phyloP scores from a whole-genome alignment of 1,140 invertebrate genomes.

The Drosophila fuyamai region DNA sequence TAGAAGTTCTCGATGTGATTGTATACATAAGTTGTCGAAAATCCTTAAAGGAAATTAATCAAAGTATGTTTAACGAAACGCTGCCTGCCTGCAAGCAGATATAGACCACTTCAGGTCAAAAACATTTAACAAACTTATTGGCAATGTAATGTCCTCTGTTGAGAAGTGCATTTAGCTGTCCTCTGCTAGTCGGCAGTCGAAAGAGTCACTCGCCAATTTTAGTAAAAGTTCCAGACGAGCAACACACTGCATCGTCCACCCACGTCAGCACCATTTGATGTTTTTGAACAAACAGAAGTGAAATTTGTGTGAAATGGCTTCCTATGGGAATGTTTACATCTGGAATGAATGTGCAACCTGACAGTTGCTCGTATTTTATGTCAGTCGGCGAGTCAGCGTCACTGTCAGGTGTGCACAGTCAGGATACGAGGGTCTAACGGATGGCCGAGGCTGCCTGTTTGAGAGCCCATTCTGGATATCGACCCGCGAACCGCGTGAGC shows the following conservation, averaged over 20 bases:
- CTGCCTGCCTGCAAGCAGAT: too few relatives aligned
- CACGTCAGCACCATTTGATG: slow-evolving; percentile 64
- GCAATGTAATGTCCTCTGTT: too few relatives aligned
- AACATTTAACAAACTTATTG: neutral
- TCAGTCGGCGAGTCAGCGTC: slow-evolving; percentile 70
- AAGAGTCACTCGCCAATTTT: slow-evolving; percentile 19
- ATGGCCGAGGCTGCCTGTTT: neutral
- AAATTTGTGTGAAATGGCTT: slow-evolving; percentile 73
- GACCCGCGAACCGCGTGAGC: slow-evolving; percentile 4
- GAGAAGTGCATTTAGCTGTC: too few relatives aligned
- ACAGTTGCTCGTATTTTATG: slow-evolving; percentile 71
- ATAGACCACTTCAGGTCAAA: too few relatives aligned
- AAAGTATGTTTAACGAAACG: too few relatives aligned
- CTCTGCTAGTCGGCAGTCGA: neutral
- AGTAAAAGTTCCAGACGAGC: slow-evolving; percentile 40
- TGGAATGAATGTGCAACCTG: slow-evolving; percentile 75
- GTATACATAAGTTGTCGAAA: too few relatives aligned
- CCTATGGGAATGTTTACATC: slow-evolving; percentile 75
- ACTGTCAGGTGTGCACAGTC: slow-evolving; percentile 46
- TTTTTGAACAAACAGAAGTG: slow-evolving; percentile 69
- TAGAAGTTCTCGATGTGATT: too few relatives aligned
- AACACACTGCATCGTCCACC: slow-evolving; percentile 10
- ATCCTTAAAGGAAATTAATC: too few relatives aligned
- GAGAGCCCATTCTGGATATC: slow-evolving; percentile 21
- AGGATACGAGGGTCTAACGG: neutral